Percentiles rank a stretch among this genome's conserved stretches.
Evolutionary conservation across 1,140 invertebrate genomes (phyloP).

Genomic region (Conopomorpha cramerella): DNA sequence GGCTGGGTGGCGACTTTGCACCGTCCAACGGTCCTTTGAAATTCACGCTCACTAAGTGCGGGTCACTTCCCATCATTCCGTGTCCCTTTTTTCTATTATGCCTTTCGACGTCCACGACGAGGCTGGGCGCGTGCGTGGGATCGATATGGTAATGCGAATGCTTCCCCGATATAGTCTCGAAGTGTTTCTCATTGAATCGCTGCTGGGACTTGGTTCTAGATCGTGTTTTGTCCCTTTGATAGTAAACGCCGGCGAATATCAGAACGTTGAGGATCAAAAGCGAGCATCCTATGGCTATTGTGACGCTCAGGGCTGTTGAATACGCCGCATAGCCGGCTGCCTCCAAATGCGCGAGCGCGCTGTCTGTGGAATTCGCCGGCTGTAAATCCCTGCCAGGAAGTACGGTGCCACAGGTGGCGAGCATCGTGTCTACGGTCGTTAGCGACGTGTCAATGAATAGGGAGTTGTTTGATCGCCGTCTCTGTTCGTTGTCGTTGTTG

Average conservation of each 20-base stretch:
- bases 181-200: conserved; percentile 68
- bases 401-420: conserved; percentile 51
- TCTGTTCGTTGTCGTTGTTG: conserved; percentile 14
- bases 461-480: conserved; percentile 35
- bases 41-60: conserved; percentile 39
- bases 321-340: conserved; percentile 79
- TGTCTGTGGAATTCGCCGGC: conserved; percentile 65
- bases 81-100: conserved; percentile 58
- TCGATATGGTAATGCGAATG: conserved; percentile 71
- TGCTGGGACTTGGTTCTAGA: conserved; percentile 60
- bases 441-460: conserved; percentile 42
- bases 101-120: conserved; percentile 80
- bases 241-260: conserved; percentile 86
- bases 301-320: conserved; percentile 82
- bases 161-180: conserved; percentile 68
- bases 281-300: conserved; percentile 87
- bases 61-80: conserved; percentile 29
- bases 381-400: conserved; percentile 39
- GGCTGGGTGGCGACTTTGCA: conserved; percentile 49
- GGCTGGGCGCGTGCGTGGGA: conserved; percentile 68
- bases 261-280: conserved; percentile 85
- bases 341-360: conserved; percentile 76
- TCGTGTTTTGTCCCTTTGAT: conserved; percentile 81
- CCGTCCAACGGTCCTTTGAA: conserved; percentile 54
- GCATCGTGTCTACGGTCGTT: conserved; percentile 47